These are phyloP conservation scores for Eudemis profundana DNA, from an alignment of 2,888 invertebrate genomes.

Conservation along the genomic window DNA sequence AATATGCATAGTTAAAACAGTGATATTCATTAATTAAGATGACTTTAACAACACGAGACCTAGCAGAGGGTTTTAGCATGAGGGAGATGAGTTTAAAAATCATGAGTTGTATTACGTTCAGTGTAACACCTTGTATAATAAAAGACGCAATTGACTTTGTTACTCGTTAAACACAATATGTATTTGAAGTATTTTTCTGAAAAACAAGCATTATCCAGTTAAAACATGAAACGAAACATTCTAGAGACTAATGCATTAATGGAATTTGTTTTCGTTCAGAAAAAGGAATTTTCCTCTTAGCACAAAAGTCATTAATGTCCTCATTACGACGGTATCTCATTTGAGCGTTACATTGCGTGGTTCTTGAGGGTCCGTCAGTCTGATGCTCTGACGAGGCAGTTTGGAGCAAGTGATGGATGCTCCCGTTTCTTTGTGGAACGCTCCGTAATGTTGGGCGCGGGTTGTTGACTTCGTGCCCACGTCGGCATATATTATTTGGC, in stretches of 20 bases:
- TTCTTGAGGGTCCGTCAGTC: conserved; percentile 40
- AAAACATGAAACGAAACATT: conserved; percentile 22
- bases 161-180: neutral
- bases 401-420: conserved; percentile 48
- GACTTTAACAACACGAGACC: neutral
- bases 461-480: conserved; percentile 32
- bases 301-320: conserved; percentile 48
- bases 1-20: too few species aligned
- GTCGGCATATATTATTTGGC: conserved; percentile 4
- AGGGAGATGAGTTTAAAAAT: too few species aligned
- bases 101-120: too few species aligned
- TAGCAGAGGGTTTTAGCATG: too few species aligned
- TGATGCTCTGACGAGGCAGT: conserved; percentile 43
- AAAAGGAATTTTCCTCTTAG: conserved; percentile 24
- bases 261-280: conserved; percentile 18
- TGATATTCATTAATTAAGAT: too few species aligned
- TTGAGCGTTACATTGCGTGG: conserved; percentile 41
- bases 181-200: neutral
- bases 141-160: neutral
- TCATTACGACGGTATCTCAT: conserved; percentile 43
- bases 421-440: conserved; percentile 41
- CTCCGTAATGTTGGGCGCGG: conserved; percentile 38
- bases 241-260: conserved; percentile 21
- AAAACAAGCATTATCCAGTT: neutral
- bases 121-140: too few species aligned